Evolutionary conservation across 2,888 invertebrate species (phyloP), one percentile per base, ranked within the genome.

Genomic region (Nephrotoma flavescens): DNA sequence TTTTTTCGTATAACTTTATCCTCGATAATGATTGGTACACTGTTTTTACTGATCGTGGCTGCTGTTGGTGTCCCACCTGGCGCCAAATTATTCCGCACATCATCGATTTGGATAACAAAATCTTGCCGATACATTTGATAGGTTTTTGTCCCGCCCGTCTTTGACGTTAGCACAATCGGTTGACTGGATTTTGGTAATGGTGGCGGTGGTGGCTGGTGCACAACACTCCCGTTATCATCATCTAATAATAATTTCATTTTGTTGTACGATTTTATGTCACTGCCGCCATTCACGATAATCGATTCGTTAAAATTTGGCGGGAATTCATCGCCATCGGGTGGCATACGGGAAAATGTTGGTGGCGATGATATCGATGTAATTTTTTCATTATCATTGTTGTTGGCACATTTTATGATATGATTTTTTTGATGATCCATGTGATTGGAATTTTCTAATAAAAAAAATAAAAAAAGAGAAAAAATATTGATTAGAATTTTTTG

Each of bases 261-360:
- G n/a, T 86, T 85, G 89, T 89, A 42, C 88, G 89, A 42, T 88
- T 89, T 42, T 89, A 89, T 86, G 89, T 89, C 86, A 89, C 88
- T 87, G 89, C 89, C 87, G 89, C 89, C 87, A 89, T 87, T 47
- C 89, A 87, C 87, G 89, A 91, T 90, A 87, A 91, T 89, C 87
- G 91, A 91, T 89, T 92, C 92, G 44, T 91, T 90, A 88, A 92
- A 92, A 87, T 92, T 92, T 86, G 91, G 92, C 15, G 92, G 92
- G 89, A 92, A 92, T 88, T 92, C 92, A 89, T 92, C 92, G 87
- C 92, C 92, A 89, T 92, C 92, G 87, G 92, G 92, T 86, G 92
- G 92, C 87, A 92, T 89, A 88, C 92, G 91, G 87, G 92, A 92
- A 88, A 91, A 92, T 86, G 92, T 91, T 86, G 91, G 91, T 85